Evolutionary conservation across 2,797 vertebrate species (phyloP).

Genomic region (Sebastes flavidus): DNA sequence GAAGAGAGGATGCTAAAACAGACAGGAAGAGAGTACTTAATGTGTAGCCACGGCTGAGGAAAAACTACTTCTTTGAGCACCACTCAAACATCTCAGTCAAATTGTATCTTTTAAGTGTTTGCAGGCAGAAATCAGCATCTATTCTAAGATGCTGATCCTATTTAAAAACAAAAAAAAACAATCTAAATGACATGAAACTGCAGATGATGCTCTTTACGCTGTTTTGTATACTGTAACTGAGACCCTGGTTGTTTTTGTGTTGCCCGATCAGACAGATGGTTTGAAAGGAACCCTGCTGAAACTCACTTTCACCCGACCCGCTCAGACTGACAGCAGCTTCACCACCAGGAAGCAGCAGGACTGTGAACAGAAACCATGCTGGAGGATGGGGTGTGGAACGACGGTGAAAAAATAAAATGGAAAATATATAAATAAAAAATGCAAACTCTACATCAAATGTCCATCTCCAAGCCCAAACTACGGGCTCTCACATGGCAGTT

Average conservation of each 20-base stretch:
- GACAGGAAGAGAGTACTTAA: background rate
- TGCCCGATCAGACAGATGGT: constrained; percentile 30
- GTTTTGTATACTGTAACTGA: background rate
- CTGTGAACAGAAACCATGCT: background rate
- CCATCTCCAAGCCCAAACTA: no score
- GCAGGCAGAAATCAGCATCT: background rate
- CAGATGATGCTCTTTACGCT: background rate
- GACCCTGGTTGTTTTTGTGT: background rate
- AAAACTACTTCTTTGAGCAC: background rate
- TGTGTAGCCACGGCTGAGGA: background rate
- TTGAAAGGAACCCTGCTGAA: constrained; percentile 39
- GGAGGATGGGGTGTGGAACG: background rate
- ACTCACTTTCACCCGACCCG: background rate
- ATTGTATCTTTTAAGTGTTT: background rate
- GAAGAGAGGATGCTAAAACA: background rate
- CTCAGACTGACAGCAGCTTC: constrained; percentile 38
- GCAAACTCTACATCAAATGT: background rate
- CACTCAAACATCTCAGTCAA: background rate
- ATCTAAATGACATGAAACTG: background rate
- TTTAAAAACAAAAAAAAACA: background rate
- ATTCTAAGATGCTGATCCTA: no score
- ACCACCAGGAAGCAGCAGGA: constrained; percentile 1
- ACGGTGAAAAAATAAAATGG: background rate
- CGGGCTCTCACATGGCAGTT: no score
- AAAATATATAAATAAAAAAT: background rate